These are phyloP conservation scores for Kuschelorhynchus macadamiae DNA, from an alignment of 2,888 invertebrate species.

Conservation along the genomic window DNA sequence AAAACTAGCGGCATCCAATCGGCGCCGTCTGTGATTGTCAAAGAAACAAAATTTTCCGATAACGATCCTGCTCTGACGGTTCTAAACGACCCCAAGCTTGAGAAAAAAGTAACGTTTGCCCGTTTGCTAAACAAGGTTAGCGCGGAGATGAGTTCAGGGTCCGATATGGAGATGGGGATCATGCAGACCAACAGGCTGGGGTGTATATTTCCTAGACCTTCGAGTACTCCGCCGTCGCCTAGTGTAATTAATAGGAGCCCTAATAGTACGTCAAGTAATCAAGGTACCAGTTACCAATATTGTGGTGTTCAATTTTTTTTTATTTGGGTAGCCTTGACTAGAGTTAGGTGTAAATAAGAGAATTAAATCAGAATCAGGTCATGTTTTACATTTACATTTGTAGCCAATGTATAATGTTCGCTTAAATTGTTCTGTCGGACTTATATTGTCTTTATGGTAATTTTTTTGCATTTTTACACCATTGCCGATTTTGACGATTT, in stretches of 20 bases:
- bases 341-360: no score
- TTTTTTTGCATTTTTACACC: no score
- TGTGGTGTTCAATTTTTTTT: no score
- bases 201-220: conserved; percentile 67
- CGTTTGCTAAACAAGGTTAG: conserved; percentile 81
- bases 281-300: no score
- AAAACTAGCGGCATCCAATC: conserved; percentile 55
- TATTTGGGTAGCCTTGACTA: no score
- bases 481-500: no score
- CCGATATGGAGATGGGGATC: conserved; percentile 75
- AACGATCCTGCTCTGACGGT: conserved; percentile 71
- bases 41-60: conserved; percentile 73
- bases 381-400: no score
- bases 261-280: conserved; percentile 82
- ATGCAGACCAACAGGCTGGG: conserved; percentile 65
- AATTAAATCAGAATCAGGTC: no score
- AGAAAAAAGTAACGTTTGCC: conserved; percentile 86
- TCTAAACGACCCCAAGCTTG: conserved; percentile 78
- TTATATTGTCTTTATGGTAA: no score
- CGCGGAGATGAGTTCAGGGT: conserved; percentile 83
- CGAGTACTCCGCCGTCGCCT: conserved; percentile 77
- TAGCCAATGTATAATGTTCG: no score
- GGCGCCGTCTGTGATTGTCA: conserved; percentile 40
- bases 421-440: no score
- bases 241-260: conserved; percentile 75